Conservation (phyloP, 2,113 vertebrate genomes). For the Pteropus alecto region DNA sequence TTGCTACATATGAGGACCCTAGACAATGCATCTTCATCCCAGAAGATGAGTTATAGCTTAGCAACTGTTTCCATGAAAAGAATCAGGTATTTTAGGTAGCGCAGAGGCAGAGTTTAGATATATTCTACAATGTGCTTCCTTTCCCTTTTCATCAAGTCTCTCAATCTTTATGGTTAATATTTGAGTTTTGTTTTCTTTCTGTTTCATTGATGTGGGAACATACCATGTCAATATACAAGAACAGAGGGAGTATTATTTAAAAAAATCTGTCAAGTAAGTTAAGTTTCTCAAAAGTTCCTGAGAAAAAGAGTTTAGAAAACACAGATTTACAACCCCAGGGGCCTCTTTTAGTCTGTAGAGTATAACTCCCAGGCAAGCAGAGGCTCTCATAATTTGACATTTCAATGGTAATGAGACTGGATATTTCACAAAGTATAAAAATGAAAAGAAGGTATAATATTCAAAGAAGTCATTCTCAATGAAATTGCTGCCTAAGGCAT, state of each 20-base stretch:
- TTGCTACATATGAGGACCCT: background rate
- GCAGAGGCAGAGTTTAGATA: background rate
- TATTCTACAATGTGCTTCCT: background rate
- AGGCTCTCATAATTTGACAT: background rate
- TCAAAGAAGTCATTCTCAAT: background rate
- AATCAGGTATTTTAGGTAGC: background rate
- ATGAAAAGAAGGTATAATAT: background rate
- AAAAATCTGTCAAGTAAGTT: background rate
- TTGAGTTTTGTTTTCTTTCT: background rate
- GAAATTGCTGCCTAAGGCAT: background rate
- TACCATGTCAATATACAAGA: background rate
- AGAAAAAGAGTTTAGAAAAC: background rate
- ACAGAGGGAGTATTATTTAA: background rate
- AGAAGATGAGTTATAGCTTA: too few species aligned
- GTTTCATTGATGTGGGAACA: background rate
- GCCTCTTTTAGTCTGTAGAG: background rate
- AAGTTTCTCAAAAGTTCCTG: background rate
- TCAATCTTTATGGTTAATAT: background rate
- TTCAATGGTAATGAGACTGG: background rate
- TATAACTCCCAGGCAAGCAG: background rate
- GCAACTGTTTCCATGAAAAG: background rate
- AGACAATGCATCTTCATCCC: background rate
- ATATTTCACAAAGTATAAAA: background rate
- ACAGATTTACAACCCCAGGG: background rate
- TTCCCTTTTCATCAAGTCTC: background rate